phyloP scores from a whole-genome alignment of 2,113 vertebrate species.

The Promerops cafer region DNA sequence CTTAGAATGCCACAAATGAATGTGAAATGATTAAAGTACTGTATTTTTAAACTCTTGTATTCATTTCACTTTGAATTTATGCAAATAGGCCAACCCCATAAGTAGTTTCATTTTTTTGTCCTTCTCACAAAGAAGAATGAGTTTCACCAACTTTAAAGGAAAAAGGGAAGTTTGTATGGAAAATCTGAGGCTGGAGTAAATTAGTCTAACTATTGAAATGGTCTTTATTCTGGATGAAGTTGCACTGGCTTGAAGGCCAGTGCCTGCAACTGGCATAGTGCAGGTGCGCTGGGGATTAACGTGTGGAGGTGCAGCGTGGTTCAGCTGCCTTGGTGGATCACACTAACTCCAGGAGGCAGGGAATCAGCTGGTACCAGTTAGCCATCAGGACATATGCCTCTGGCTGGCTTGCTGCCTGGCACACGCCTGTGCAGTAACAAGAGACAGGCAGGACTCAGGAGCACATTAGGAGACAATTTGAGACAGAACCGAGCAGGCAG shows the following conservation, averaged over 20 bases:
- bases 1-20: neutral
- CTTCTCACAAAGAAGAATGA: neutral
- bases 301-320: neutral
- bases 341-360: slow-evolving; percentile 4
- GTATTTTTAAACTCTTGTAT: neutral
- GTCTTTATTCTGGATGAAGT: neutral
- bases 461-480: neutral
- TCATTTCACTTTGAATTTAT: neutral
- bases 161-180: neutral
- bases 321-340: neutral
- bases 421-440: slow-evolving; percentile 46
- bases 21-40: neutral
- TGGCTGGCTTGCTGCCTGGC: slow-evolving; percentile 51
- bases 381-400: neutral
- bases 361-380: slow-evolving; percentile 15
- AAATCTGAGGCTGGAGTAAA: neutral
- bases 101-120: neutral
- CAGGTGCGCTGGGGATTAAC: neutral
- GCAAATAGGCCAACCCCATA: neutral
- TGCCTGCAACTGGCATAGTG: neutral
- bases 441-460: slow-evolving; percentile 33
- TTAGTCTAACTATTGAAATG: neutral
- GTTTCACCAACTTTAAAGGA: neutral
- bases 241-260: neutral
- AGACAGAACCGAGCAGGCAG: slow-evolving; percentile 1